Conservation (phyloP, 2,888 invertebrate species). For the Oscheius sp. region DNA sequence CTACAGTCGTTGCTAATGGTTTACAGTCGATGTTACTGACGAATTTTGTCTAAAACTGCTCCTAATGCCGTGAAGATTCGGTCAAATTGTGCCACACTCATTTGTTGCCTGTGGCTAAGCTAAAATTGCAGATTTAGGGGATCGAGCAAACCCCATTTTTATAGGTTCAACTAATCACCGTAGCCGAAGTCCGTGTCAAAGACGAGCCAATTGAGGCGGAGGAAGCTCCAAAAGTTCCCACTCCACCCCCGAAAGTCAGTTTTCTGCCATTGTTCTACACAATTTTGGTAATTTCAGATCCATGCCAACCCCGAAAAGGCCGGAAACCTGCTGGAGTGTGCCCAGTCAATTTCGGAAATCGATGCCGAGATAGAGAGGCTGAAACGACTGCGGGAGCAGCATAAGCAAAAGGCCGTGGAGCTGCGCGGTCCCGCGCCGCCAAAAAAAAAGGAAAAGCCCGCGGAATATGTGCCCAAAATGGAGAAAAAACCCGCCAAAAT, state of each 20-base stretch:
- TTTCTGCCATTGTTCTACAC: not conserved
- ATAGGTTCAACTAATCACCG: too few relatives aligned
- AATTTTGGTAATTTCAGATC: not conserved
- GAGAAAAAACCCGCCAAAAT: constrained; percentile 11
- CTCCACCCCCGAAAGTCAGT: constrained; percentile 4
- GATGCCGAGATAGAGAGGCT: constrained; percentile 36
- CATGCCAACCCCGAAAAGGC: not conserved
- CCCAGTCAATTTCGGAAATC: constrained; percentile 29
- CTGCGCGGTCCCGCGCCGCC: not conserved
- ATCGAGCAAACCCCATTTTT: too few relatives aligned
- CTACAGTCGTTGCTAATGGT: too few relatives aligned
- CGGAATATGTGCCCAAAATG: constrained; percentile 11
- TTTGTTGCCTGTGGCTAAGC: too few relatives aligned
- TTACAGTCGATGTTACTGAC: too few relatives aligned
- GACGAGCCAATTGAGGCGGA: constrained; percentile 6
- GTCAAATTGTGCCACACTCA: too few relatives aligned
- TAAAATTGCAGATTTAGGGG: too few relatives aligned
- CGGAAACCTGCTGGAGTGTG: constrained; percentile 12
- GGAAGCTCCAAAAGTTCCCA: not conserved
- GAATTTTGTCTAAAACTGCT: too few relatives aligned
- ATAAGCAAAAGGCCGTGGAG: constrained; percentile 21
- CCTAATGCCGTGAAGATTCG: too few relatives aligned
- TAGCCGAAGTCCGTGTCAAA: not conserved
- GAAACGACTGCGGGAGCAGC: constrained; percentile 25
- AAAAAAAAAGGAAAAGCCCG: not conserved